Conservation (phyloP, 2,888 invertebrate species). For the Crematogaster levior region DNA sequence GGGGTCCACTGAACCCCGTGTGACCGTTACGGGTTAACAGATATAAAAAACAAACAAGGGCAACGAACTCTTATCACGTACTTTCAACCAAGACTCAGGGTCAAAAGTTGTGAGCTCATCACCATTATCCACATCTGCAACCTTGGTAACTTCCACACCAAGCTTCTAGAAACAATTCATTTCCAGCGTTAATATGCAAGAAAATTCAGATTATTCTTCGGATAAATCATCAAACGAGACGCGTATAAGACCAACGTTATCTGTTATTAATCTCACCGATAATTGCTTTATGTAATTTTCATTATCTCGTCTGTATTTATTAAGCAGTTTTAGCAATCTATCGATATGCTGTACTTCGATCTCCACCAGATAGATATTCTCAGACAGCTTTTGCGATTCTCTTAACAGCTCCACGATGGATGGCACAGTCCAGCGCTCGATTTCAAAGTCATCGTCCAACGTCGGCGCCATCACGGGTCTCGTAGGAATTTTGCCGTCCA, state of each 20-base stretch:
- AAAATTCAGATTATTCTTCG: conserved; percentile 33
- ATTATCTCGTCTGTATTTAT: conserved; percentile 62
- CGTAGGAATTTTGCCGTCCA: conserved; percentile 66
- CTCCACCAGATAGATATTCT: conserved; percentile 76
- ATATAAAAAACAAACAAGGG: background rate
- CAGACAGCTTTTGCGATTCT: conserved; percentile 73
- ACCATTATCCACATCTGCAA: conserved; percentile 53
- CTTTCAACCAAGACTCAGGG: conserved; percentile 78
- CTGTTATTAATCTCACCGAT: conserved; percentile 15
- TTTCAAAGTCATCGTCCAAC: conserved; percentile 30
- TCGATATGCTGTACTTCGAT: conserved; percentile 74
- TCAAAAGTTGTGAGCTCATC: conserved; percentile 72
- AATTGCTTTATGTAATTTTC: conserved; percentile 52
- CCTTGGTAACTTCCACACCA: conserved; percentile 54
- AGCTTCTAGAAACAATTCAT: conserved; percentile 57
- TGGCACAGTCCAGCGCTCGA: conserved; percentile 40
- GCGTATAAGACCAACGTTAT: background rate
- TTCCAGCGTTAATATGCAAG: conserved; percentile 17
- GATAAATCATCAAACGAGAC: conserved; percentile 28
- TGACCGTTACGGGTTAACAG: too few relatives aligned
- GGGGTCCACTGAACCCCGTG: too few relatives aligned
- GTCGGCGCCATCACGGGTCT: conserved; percentile 71
- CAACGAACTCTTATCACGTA: conserved; percentile 52
- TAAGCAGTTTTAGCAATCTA: conserved; percentile 50
- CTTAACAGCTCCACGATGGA: conserved; percentile 70